phyloP scores from a whole-genome alignment of 1,140 invertebrate species.

The Bactericera cockerelli region DNA sequence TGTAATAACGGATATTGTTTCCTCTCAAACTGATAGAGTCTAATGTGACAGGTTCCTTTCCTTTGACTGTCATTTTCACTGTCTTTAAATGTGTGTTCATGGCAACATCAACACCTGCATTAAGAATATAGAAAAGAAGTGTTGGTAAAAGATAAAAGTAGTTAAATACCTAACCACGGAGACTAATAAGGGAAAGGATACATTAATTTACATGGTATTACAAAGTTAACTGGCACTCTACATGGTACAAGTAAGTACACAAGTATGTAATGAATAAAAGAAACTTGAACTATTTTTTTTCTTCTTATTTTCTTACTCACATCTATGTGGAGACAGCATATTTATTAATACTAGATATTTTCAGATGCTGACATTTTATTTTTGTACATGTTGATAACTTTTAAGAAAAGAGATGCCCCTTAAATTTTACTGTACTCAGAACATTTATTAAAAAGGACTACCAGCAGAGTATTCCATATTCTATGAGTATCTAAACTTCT shows the following conservation, averaged over 20 bases:
- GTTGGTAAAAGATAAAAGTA: neutral
- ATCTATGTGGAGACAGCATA: too few species aligned
- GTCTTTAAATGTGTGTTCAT: conserved; percentile 99
- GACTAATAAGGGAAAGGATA: neutral
- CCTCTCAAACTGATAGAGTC: conserved; percentile 90
- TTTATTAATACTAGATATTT: too few species aligned
- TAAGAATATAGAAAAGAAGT: conserved; percentile 16
- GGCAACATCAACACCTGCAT: conserved; percentile 85
- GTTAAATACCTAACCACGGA: conserved; percentile 12
- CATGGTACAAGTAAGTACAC: neutral
- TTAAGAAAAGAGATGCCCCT: too few species aligned
- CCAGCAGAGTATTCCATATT: neutral
- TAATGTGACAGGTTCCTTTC: conserved; percentile 84
- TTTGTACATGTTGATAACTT: too few species aligned
- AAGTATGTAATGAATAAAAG: neutral
- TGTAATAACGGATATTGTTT: conserved; percentile 96
- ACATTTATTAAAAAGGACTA: neutral
- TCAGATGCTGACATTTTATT: too few species aligned
- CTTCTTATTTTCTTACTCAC: too few species aligned
- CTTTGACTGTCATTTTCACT: conserved; percentile 96
- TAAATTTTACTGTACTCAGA: neutral
- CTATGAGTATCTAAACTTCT: neutral
- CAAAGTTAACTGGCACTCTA: neutral
- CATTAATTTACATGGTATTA: neutral
- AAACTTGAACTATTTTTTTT: too few species aligned